These are phyloP conservation scores for Lasius platythorax DNA, from an alignment of 2,888 invertebrate species.

Conservation along the genomic window DNA sequence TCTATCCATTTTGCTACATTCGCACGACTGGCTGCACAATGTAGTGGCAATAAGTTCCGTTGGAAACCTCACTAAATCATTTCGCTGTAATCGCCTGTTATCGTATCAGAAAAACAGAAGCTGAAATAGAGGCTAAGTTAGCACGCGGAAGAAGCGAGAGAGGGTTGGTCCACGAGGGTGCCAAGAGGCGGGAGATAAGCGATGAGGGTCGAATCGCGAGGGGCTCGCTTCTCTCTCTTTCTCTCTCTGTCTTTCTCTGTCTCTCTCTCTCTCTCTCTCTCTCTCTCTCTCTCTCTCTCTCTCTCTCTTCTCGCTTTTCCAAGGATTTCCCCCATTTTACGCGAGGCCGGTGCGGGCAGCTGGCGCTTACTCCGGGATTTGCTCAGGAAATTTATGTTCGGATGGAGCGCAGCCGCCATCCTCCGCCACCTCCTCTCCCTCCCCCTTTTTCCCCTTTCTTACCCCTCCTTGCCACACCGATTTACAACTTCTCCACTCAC, in stretches of 20 bases:
- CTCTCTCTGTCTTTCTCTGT: not conserved
- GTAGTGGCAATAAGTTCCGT: constrained; percentile 19
- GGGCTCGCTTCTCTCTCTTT: constrained; percentile 54
- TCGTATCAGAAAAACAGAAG: constrained; percentile 41
- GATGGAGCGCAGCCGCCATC: constrained; percentile 70
- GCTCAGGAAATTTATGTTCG: constrained; percentile 75
- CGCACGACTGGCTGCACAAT: not conserved
- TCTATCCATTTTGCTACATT: not conserved
- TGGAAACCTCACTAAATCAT: constrained; percentile 43
- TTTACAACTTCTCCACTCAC: constrained; percentile 71
- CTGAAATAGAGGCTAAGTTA: constrained; percentile 39
- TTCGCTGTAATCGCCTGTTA: constrained; percentile 49
- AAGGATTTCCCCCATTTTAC: constrained; percentile 64
- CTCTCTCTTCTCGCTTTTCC: constrained; percentile 39
- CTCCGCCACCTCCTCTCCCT: constrained; percentile 28
- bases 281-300: not conserved
- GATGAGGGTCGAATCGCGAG: constrained; percentile 62
- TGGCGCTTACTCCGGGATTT: constrained; percentile 78
- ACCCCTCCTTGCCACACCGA: constrained; percentile 56
- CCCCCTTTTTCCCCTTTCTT: not conserved
- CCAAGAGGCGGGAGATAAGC: constrained; percentile 63
- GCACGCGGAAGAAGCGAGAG: constrained; percentile 31
- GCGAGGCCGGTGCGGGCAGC: constrained; percentile 69
- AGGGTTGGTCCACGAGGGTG: constrained; percentile 20
- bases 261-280: not conserved